phyloP scores from a whole-genome alignment of 2,113 vertebrate species.

The Numida meleagris region DNA sequence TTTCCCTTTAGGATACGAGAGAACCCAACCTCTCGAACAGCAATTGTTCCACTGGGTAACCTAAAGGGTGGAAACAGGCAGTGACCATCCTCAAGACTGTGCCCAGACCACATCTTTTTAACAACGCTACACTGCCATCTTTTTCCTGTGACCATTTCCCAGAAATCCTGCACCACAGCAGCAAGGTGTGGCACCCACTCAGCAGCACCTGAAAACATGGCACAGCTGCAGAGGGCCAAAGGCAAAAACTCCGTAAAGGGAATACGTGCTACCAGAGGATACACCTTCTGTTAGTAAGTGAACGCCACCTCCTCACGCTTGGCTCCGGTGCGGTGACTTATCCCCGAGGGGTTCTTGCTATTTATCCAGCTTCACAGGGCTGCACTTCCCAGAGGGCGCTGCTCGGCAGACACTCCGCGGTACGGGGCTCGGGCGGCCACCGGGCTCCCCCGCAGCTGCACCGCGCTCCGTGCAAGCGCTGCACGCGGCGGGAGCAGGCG shows the following conservation, averaged over 20 bases:
- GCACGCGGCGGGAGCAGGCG: neutral
- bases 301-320: neutral
- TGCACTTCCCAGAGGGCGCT: neutral
- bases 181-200: neutral
- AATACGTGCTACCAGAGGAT: neutral
- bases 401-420: no score
- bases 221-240: neutral
- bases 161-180: neutral
- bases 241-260: neutral
- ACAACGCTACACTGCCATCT: neutral
- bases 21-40: neutral
- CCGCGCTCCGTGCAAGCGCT: neutral
- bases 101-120: neutral
- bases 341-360: slow-evolving; percentile 19
- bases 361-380: slow-evolving; percentile 51
- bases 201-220: neutral
- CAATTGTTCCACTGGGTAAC: neutral
- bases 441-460: no score
- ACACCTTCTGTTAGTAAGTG: neutral
- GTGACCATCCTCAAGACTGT: neutral
- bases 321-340: neutral
- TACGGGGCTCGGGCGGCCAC: no score
- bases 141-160: neutral
- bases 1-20: neutral
- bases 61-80: neutral